Evolutionary conservation across 2,888 invertebrate species (phyloP).

Genomic region (Thyatira batis): DNA sequence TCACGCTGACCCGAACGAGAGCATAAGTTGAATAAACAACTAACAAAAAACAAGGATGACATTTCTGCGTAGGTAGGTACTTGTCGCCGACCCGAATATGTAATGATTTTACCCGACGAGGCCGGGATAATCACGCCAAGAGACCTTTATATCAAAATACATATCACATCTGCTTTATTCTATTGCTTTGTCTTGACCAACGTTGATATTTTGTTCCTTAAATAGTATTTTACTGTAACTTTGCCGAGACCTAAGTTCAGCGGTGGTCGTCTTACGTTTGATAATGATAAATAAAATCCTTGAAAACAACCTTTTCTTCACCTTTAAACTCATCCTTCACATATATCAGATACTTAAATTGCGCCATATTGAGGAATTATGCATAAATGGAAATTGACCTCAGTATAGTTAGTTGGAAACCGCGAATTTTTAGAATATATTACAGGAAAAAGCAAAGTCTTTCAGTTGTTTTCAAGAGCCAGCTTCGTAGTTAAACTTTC

Average conservation of each 20-base stretch:
- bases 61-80: conserved; percentile 21
- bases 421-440: too few relatives aligned
- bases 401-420: too few relatives aligned
- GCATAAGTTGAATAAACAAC: conserved; percentile 16
- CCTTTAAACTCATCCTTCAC: too few relatives aligned
- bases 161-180: background rate
- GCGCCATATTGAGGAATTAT: too few relatives aligned
- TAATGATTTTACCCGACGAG: conserved; percentile 23
- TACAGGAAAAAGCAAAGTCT: background rate
- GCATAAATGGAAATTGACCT: too few relatives aligned
- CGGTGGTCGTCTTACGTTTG: too few relatives aligned
- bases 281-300: too few relatives aligned
- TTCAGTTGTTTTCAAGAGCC: background rate
- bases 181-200: background rate
- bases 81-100: conserved; percentile 32
- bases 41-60: conserved; percentile 32
- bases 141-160: background rate
- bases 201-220: too few relatives aligned
- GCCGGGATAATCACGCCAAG: conserved; percentile 18
- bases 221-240: too few relatives aligned
- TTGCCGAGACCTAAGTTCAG: too few relatives aligned
- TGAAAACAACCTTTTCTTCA: too few relatives aligned
- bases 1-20: conserved; percentile 16
- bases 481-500: background rate
- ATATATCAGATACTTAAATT: too few relatives aligned